These are phyloP conservation scores for Ciona savignyi DNA, from an alignment of 23 tunicate genomes.

Conservation along the genomic window DNA sequence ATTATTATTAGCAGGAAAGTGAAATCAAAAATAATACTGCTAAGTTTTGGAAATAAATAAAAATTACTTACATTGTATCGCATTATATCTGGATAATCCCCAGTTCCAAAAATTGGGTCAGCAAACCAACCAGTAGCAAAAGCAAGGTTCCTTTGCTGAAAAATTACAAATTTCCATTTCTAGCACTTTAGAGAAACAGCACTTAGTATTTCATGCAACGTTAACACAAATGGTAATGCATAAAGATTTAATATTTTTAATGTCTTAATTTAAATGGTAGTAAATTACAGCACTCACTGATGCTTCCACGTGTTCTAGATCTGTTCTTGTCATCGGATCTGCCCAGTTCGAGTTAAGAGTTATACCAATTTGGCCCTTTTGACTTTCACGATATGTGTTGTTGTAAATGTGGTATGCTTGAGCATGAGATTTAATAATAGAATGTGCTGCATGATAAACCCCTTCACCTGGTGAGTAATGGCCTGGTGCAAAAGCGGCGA, in stretches of 20 bases:
- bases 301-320: slow-evolving; percentile 74
- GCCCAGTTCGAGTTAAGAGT: slow-evolving; percentile 91
- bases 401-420: slow-evolving; percentile 79
- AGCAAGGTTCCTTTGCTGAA: slow-evolving; percentile 65
- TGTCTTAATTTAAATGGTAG: neutral
- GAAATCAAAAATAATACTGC: too few relatives aligned
- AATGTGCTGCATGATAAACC: slow-evolving; percentile 86
- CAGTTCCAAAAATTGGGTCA: slow-evolving; percentile 80
- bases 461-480: slow-evolving; percentile 48
- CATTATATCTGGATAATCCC: slow-evolving; percentile 94
- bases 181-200: neutral
- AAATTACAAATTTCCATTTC: neutral
- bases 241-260: neutral
- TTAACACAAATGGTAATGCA: neutral
- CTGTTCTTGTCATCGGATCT: slow-evolving; percentile 32
- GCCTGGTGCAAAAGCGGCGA: slow-evolving; percentile 72
- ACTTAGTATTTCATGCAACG: neutral
- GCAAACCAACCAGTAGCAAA: slow-evolving; percentile 95
- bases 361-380: slow-evolving; percentile 86
- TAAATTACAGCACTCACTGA: too few relatives aligned
- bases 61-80: slow-evolving; percentile 51
- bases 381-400: slow-evolving; percentile 56
- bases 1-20: too few relatives aligned
- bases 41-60: too few relatives aligned
- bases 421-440: slow-evolving; percentile 83